Evolutionary conservation across 2,797 vertebrate species (phyloP).

Genomic region (Microchirus variegatus): DNA sequence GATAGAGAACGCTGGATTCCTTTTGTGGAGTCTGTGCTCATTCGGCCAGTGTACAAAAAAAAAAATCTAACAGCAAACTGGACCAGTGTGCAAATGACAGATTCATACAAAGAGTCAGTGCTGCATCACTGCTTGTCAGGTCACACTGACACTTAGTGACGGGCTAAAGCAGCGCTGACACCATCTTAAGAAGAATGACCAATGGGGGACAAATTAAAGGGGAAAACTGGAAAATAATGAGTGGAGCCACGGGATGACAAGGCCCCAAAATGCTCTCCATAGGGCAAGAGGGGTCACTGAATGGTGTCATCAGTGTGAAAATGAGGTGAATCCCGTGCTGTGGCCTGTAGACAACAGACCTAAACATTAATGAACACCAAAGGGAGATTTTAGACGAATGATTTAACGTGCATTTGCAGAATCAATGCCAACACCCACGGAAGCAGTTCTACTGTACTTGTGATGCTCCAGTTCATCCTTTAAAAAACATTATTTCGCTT

Average conservation of each 20-base stretch:
- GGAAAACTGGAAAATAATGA: background rate
- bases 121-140: conserved; percentile 7
- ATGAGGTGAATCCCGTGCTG: background rate
- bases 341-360: background rate
- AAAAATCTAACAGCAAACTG: background rate
- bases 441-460: no score
- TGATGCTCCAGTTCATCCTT: no score
- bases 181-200: background rate
- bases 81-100: conserved; percentile 5
- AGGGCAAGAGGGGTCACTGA: no score
- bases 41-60: background rate
- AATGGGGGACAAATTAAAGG: background rate
- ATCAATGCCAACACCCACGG: no score
- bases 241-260: background rate
- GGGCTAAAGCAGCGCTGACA: conserved; percentile 12
- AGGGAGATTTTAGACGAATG: background rate
- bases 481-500: background rate
- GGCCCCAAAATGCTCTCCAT: no score
- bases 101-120: conserved; percentile 20
- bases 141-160: conserved; percentile 3
- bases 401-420: no score
- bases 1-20: conserved; percentile 4
- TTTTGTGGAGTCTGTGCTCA: background rate
- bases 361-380: no score
- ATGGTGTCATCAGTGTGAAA: no score